Evolutionary conservation across 2,888 invertebrate species (phyloP).

Genomic region (Orgyia antiqua): DNA sequence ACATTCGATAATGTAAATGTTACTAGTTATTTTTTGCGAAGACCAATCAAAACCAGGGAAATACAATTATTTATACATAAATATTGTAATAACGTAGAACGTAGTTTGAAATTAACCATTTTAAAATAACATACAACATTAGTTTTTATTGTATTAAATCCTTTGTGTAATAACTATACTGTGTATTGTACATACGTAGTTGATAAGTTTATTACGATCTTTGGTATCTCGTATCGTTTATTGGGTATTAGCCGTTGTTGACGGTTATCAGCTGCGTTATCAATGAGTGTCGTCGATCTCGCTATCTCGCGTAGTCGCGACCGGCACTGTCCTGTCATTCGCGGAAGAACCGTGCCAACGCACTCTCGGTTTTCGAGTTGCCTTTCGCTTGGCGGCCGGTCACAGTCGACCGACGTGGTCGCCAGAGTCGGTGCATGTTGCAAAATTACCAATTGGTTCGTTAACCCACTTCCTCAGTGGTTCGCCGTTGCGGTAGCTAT

Average conservation of each 20-base stretch:
- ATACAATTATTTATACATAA: too few relatives aligned
- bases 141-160: too few relatives aligned
- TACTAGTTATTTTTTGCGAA: slow-evolving; percentile 9
- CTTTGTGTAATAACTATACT: not conserved
- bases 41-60: too few relatives aligned
- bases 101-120: too few relatives aligned
- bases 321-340: slow-evolving; percentile 61
- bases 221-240: slow-evolving; percentile 17
- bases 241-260: slow-evolving; percentile 35
- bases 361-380: slow-evolving; percentile 62
- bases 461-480: slow-evolving; percentile 58
- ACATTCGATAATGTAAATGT: slow-evolving; percentile 22
- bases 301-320: slow-evolving; percentile 59
- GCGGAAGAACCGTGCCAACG: slow-evolving; percentile 63
- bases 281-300: slow-evolving; percentile 60
- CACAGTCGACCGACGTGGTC: slow-evolving; percentile 51
- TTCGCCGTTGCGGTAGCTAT: slow-evolving; percentile 35
- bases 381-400: slow-evolving; percentile 62
- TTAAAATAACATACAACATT: too few relatives aligned
- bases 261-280: slow-evolving; percentile 59
- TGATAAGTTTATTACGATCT: slow-evolving; percentile 14
- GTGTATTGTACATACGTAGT: not conserved
- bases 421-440: slow-evolving; percentile 53
- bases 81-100: too few relatives aligned
- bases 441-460: slow-evolving; percentile 63